Percentiles rank a stretch among this genome's conserved stretches.
phyloP scores from a whole-genome alignment of 2,113 vertebrate species.

The Chauna torquata region DNA sequence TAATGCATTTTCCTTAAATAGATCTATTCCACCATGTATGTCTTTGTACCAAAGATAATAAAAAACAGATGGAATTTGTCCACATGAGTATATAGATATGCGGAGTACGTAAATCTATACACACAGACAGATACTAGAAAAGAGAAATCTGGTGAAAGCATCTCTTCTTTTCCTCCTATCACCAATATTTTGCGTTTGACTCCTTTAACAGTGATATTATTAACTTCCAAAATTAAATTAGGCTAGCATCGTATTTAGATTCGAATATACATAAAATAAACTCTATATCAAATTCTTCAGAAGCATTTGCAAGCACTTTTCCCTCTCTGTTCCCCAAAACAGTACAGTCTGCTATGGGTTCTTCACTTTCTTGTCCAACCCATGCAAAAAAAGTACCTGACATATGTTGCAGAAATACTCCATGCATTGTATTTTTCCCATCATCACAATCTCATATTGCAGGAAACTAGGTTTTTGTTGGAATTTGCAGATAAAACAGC shows the following conservation, averaged over 20 bases:
- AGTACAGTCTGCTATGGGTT: background rate
- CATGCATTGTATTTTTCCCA: background rate
- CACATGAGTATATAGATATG: background rate
- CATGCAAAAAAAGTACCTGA: background rate
- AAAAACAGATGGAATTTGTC: background rate
- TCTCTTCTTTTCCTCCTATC: background rate
- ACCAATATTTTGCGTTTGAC: background rate
- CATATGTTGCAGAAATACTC: background rate
- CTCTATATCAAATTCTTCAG: background rate
- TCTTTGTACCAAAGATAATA: background rate
- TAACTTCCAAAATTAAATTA: background rate
- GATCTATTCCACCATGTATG: background rate
- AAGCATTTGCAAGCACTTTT: background rate
- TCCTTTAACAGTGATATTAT: background rate
- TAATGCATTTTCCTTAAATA: background rate
- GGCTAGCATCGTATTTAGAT: background rate
- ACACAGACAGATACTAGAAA: background rate
- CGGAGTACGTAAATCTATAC: background rate
- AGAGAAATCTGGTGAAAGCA: background rate
- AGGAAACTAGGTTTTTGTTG: background rate
- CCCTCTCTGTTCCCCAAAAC: background rate
- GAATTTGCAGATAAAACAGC: background rate
- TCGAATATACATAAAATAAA: background rate
- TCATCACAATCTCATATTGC: background rate
- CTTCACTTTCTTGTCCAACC: background rate